Conservation (phyloP, 2,888 invertebrate genomes). For the Ceratothoa steindachneri region DNA sequence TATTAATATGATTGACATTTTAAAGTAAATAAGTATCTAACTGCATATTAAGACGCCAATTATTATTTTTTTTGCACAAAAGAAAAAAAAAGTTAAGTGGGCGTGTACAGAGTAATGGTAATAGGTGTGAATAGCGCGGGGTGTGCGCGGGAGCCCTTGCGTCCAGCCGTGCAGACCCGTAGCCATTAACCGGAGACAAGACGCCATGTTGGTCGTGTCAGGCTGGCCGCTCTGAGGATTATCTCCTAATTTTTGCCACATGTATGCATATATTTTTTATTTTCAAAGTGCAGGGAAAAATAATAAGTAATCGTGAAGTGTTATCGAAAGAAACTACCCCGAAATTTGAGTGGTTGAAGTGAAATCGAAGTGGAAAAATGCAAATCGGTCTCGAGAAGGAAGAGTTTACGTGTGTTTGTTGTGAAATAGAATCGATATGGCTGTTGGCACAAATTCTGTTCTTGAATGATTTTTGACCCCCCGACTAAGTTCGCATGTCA, state of each 20-base stretch:
- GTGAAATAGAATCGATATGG: constrained; percentile 48
- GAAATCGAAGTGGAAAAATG: neutral
- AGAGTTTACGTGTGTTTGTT: constrained; percentile 47
- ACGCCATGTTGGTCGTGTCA: constrained; percentile 46
- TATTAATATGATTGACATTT: neutral
- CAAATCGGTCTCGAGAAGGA: constrained; percentile 28
- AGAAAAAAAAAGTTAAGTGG: constrained; percentile 1
- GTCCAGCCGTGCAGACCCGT: constrained; percentile 47
- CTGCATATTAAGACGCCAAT: neutral
- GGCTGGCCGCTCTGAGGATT: constrained; percentile 48
- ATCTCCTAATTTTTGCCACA: constrained; percentile 48
- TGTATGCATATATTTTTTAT: constrained; percentile 32
- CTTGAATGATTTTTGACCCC: constrained; percentile 47
- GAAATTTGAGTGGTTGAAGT: neutral
- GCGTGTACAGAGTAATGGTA: constrained; percentile 11
- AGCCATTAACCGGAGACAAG: constrained; percentile 48
- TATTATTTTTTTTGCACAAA: neutral
- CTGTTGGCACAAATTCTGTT: constrained; percentile 48
- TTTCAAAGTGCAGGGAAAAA: neutral
- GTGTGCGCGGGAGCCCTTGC: constrained; percentile 45
- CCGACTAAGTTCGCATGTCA: constrained; percentile 31
- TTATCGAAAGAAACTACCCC: neutral
- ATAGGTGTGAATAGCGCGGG: constrained; percentile 13
- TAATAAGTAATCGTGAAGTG: neutral
- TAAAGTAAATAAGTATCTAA: neutral